These are phyloP conservation scores for Falco biarmicus DNA, from an alignment of 2,797 vertebrate genomes.

Conservation along the genomic window DNA sequence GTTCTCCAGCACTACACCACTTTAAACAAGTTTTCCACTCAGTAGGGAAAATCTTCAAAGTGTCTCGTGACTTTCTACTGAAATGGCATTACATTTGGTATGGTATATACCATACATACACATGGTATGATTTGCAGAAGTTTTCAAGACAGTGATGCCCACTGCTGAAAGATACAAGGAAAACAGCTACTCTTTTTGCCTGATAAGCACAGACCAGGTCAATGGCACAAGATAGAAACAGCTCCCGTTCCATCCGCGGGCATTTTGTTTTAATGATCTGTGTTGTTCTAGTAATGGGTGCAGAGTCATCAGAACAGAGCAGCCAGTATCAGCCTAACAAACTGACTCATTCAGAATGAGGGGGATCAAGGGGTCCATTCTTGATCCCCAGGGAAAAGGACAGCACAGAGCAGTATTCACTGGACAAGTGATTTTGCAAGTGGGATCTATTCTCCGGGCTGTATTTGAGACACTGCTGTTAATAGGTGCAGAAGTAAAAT, in stretches of 20 bases:
- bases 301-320: background rate
- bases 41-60: background rate
- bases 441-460: background rate
- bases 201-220: background rate
- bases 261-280: background rate
- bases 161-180: background rate
- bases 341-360: background rate
- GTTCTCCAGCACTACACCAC: background rate
- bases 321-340: background rate
- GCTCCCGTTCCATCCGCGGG: background rate
- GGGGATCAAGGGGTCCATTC: rapidly evolving
- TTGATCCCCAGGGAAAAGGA: rapidly evolving
- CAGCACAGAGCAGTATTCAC: background rate
- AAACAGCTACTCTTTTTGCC: background rate
- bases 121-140: background rate
- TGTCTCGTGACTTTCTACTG: rapidly evolving
- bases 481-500: background rate
- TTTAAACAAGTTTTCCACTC: background rate
- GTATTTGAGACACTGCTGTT: background rate
- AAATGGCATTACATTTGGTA: background rate
- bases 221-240: background rate
- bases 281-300: rapidly evolving
- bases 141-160: background rate
- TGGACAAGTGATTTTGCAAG: background rate
- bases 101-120: too few species aligned